Evolutionary conservation across 2,888 invertebrate genomes (phyloP).

Genomic region (Hydriomena furcata): DNA sequence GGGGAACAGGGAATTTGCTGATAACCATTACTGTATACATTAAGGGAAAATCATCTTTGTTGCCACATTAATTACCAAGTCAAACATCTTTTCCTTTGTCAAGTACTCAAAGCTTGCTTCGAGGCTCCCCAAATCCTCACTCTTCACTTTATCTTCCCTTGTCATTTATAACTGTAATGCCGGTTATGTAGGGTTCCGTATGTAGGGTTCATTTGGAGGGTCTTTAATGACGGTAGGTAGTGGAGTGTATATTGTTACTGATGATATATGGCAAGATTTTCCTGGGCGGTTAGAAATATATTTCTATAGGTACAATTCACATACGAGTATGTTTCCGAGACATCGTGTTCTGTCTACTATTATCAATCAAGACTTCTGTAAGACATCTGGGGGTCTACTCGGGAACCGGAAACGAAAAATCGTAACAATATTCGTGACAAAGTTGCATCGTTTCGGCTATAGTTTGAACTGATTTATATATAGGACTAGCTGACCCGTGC

Average conservation of each 20-base stretch:
- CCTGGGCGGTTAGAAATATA: slow-evolving; percentile 16
- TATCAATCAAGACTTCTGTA: too few relatives aligned
- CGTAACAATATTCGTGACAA: too few relatives aligned
- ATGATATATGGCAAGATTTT: slow-evolving; percentile 34
- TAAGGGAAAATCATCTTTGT: slow-evolving; percentile 14
- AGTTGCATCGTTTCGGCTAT: too few relatives aligned
- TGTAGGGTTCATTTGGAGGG: slow-evolving; percentile 32
- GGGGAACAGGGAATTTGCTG: slow-evolving; percentile 4
- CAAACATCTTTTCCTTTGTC: slow-evolving; percentile 23
- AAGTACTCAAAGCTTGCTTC: slow-evolving; percentile 16
- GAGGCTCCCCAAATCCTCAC: slow-evolving; percentile 49
- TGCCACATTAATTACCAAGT: slow-evolving; percentile 19
- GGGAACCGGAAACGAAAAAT: too few relatives aligned
- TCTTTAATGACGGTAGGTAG: slow-evolving; percentile 29
- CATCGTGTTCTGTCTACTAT: too few relatives aligned
- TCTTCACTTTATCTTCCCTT: slow-evolving; percentile 54
- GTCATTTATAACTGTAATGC: slow-evolving; percentile 68
- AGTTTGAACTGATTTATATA: too few relatives aligned
- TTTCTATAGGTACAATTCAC: slow-evolving; percentile 20
- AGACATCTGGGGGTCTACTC: too few relatives aligned
- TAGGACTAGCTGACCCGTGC: too few relatives aligned
- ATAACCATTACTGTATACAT: not conserved
- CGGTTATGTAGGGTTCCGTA: slow-evolving; percentile 42
- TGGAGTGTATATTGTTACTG: slow-evolving; percentile 36
- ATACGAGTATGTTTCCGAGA: too few relatives aligned